A percentile compares a stretch with the other conserved stretches of the same genome.
Evolutionary conservation across 92 coral and sea anemone species (phyloP).

Genomic region (Palythoa heliodiscus): DNA sequence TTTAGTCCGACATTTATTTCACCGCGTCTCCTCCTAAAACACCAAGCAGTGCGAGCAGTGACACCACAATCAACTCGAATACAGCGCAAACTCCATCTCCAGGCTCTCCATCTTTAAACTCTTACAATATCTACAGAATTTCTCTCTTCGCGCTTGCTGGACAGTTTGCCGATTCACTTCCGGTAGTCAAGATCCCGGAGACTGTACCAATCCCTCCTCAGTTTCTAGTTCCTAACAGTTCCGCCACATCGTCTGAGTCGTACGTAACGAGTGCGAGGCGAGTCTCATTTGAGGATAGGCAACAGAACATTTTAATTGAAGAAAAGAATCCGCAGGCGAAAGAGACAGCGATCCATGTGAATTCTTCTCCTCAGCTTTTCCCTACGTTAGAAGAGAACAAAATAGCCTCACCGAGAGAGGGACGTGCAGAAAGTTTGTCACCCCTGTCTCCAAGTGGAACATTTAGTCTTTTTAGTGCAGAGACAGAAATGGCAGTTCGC

Average conservation of each 20-base stretch:
- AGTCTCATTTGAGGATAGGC: constrained; percentile 33
- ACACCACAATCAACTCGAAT: constrained; percentile 11
- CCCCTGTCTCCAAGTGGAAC: constrained; percentile 38
- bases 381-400: background rate
- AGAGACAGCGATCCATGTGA: background rate
- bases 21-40: constrained; percentile 85
- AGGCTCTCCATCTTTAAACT: constrained; percentile 36
- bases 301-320: background rate
- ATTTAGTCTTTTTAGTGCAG: constrained; percentile 21
- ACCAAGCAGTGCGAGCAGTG: constrained; percentile 44
- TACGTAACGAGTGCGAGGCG: constrained; percentile 19
- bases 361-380: constrained; percentile 14
- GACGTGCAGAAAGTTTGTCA: background rate
- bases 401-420: background rate
- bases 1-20: constrained; percentile 91
- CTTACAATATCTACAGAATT: constrained; percentile 65
- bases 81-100: constrained; percentile 56
- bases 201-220: constrained; percentile 45
- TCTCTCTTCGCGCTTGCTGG: constrained; percentile 81
- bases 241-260: constrained; percentile 2
- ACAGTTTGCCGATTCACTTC: constrained; percentile 74
- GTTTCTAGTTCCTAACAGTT: constrained; percentile 26
- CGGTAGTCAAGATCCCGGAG: constrained; percentile 61
- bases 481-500: constrained; percentile 23
- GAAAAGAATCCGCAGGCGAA: background rate